Percentiles rank a stretch among this genome's conserved stretches.
These are phyloP conservation scores for Leucophora obtusa DNA, from an alignment of 2,888 invertebrate genomes.

Conservation along the genomic window DNA sequence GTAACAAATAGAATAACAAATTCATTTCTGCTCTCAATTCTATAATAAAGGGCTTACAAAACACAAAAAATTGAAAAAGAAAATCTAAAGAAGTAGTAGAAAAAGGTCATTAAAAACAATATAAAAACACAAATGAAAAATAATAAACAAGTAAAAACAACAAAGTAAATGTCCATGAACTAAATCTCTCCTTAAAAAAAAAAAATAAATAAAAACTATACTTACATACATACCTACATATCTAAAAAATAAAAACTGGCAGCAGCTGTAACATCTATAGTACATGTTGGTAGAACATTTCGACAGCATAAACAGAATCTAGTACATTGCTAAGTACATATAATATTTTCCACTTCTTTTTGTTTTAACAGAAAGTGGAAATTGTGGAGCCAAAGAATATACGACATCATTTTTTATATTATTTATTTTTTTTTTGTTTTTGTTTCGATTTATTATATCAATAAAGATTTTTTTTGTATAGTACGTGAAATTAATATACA, in stretches of 20 bases:
- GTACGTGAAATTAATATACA: neutral
- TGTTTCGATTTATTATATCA: neutral
- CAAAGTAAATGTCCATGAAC: conserved; percentile 65
- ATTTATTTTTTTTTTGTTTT: neutral
- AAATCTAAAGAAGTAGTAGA: neutral
- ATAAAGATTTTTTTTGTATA: conserved; percentile 3
- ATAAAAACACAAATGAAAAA: conserved; percentile 39
- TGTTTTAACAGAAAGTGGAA: neutral
- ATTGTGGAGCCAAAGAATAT: conserved; percentile 5
- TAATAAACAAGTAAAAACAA: conserved; percentile 48
- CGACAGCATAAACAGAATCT: neutral
- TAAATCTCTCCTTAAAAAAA: conserved; percentile 54
- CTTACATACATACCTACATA: too few relatives aligned
- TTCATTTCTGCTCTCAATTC: neutral
- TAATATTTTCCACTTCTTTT: conserved; percentile 1
- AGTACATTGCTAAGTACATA: conserved; percentile 2
- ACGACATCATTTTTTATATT: neutral
- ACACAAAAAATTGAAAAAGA: neutral
- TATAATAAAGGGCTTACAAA: neutral
- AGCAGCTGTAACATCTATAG: neutral
- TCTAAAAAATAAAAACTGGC: conserved; percentile 18
- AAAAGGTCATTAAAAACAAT: conserved; percentile 61
- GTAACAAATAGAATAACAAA: neutral
- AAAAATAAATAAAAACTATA: conserved; percentile 39
- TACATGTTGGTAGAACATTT: neutral